Evolutionary conservation across 2,113 vertebrate genomes (phyloP).

Genomic region (Saguinus midas): DNA sequence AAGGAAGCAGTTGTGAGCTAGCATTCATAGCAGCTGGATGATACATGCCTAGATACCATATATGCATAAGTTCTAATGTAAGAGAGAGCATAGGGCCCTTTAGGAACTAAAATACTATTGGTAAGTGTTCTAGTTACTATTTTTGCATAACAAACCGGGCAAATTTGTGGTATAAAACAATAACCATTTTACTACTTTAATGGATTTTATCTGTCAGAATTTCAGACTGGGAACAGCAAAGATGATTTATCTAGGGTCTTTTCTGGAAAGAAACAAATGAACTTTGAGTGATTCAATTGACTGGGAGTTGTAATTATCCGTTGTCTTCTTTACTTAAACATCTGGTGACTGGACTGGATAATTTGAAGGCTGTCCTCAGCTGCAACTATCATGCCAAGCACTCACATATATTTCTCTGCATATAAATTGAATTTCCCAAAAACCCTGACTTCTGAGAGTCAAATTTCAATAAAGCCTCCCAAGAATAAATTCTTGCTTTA

Average conservation of each 20-base stretch:
- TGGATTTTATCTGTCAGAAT: background rate
- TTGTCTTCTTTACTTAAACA: constrained; percentile 21
- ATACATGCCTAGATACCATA: background rate
- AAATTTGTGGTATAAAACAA: background rate
- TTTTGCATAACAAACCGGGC: background rate
- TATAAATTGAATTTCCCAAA: background rate
- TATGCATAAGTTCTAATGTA: background rate
- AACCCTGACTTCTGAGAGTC: background rate
- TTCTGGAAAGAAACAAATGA: background rate
- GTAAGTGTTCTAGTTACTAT: background rate
- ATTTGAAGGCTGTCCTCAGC: background rate
- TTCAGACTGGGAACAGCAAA: background rate
- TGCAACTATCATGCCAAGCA: background rate
- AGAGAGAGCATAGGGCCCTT: background rate
- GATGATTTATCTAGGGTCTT: background rate
- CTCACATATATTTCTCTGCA: background rate
- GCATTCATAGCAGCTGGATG: background rate
- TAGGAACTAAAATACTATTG: background rate
- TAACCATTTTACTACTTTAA: background rate
- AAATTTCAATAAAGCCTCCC: background rate
- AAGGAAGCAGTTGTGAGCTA: background rate
- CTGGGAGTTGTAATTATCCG: background rate
- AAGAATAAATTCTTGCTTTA: background rate
- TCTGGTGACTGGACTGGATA: background rate
- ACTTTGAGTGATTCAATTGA: background rate